Percentiles rank a stretch among this genome's conserved stretches.
Evolutionary conservation across 30 jellyfish, hydroid and myxozoan genomes (phyloP).

Genomic region (Cassiopea xamachana): DNA sequence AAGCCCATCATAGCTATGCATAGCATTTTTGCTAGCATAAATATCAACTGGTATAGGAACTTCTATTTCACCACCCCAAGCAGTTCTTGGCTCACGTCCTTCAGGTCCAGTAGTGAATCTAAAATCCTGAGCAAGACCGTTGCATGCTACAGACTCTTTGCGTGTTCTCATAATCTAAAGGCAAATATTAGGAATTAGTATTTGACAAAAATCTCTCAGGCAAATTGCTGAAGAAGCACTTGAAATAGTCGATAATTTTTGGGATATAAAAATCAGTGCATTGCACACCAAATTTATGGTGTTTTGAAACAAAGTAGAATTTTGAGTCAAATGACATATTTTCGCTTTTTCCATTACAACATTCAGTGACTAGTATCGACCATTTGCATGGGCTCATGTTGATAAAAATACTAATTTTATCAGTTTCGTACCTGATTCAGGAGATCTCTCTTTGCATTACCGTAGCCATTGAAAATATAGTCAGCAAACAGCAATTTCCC

Average conservation of each 20-base stretch:
- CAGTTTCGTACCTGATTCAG: conserved; percentile 66
- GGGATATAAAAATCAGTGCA: too few species aligned
- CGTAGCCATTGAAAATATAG: conserved; percentile 88
- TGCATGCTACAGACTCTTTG: conserved; percentile 64
- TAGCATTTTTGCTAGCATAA: background rate
- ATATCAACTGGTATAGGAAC: background rate
- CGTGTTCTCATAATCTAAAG: conserved; percentile 79
- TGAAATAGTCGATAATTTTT: too few species aligned
- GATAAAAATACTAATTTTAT: background rate
- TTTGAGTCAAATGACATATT: too few species aligned
- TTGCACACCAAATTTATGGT: too few species aligned
- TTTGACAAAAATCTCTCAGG: too few species aligned
- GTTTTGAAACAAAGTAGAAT: too few species aligned
- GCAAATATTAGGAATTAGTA: background rate
- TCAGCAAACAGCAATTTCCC: conserved; percentile 84
- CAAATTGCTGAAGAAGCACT: too few species aligned
- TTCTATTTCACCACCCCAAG: conserved; percentile 74
- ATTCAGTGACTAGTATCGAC: background rate
- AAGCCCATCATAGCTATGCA: background rate
- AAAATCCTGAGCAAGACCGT: conserved; percentile 78
- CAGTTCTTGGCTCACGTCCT: conserved; percentile 69
- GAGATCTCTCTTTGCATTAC: conserved; percentile 81
- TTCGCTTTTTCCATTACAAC: too few species aligned
- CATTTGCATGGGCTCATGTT: background rate
- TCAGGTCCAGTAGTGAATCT: conserved; percentile 66